Evolutionary conservation across 2,797 vertebrate species (phyloP).

Genomic region (Taenioides sp.): DNA sequence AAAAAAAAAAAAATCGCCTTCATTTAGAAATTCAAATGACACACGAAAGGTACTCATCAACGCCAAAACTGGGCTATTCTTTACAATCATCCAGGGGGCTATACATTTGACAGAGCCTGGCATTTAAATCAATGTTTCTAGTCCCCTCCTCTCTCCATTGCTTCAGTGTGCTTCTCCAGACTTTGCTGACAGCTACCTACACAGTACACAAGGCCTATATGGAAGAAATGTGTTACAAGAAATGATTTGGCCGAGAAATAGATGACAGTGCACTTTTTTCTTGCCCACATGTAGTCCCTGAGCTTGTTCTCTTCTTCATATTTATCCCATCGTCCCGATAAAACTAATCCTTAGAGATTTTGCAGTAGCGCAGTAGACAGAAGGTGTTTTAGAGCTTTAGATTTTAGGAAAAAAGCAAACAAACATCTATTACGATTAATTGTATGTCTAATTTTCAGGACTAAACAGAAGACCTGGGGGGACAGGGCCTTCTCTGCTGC

Average conservation of each 20-base stretch:
- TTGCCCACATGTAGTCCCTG: slow-evolving; percentile 15
- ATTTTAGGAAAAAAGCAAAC: no score
- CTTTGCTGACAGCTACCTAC: no score
- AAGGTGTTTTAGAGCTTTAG: slow-evolving; percentile 17
- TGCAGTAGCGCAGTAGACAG: slow-evolving; percentile 26
- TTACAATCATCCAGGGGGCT: no score
- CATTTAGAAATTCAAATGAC: neutral
- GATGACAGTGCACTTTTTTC: neutral
- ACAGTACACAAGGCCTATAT: no score
- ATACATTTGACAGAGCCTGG: neutral
- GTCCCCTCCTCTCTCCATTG: neutral
- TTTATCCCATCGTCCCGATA: slow-evolving; percentile 27
- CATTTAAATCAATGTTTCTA: neutral
- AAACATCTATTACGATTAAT: no score
- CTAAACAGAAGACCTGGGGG: no score
- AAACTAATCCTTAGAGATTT: slow-evolving; percentile 42
- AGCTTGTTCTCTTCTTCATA: slow-evolving; percentile 27
- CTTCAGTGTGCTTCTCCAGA: neutral
- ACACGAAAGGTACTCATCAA: no score
- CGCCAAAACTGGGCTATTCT: no score
- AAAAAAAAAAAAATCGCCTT: neutral
- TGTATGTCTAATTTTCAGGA: no score
- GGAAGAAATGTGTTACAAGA: no score
- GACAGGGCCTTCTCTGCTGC: no score
- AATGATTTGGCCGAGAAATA: no score